Evolutionary conservation across 2,113 vertebrate genomes (phyloP).

Genomic region (Xenotilapia caudafasciata): DNA sequence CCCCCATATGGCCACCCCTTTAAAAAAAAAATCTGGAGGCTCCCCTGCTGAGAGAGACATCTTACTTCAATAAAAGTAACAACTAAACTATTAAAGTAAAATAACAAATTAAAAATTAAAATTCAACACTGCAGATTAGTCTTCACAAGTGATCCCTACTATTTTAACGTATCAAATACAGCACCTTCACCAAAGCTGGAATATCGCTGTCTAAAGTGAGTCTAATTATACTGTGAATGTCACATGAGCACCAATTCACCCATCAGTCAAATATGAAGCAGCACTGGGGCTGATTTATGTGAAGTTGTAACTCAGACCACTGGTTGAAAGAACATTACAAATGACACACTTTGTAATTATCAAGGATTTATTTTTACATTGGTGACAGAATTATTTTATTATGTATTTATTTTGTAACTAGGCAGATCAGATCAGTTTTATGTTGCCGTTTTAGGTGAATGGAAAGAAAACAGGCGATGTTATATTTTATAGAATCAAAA

Average conservation of each 20-base stretch:
- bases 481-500: not conserved
- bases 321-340: not conserved
- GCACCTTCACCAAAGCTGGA: not conserved
- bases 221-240: not conserved
- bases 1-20: not conserved
- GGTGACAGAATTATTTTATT: not conserved
- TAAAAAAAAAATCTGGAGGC: not conserved
- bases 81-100: not conserved
- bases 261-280: not conserved
- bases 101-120: not conserved
- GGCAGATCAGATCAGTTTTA: not conserved
- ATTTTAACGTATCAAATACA: not conserved
- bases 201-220: not conserved
- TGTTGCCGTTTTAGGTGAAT: not conserved
- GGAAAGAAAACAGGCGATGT: not conserved
- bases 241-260: not conserved
- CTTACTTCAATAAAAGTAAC: not conserved
- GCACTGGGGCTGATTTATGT: not conserved
- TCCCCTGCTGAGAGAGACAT: not conserved
- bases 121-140: not conserved
- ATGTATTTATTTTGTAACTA: not conserved
- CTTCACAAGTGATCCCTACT: not conserved
- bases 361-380: not conserved
- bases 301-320: not conserved
- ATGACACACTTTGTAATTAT: not conserved